A percentile compares a stretch with the other conserved stretches of the same genome.
Conservation (phyloP, 2,888 invertebrate species). For the Oxytorus armatus region DNA sequence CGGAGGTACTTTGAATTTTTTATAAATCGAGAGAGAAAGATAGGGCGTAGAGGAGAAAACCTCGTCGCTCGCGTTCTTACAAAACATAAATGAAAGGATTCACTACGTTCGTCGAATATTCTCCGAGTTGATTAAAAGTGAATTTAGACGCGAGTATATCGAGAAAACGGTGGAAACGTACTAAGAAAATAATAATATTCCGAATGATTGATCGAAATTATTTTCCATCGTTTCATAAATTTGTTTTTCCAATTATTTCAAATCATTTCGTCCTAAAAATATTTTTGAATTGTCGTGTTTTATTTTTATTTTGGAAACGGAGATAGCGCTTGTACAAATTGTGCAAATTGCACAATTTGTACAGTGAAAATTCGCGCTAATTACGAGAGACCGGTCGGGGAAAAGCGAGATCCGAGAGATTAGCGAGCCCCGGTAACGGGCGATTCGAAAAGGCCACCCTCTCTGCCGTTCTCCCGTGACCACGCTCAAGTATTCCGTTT, state of each 20-base stretch:
- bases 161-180: too few species aligned
- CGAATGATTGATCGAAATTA: too few species aligned
- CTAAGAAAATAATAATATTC: too few species aligned
- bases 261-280: too few species aligned
- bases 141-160: neutral
- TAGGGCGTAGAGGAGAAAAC: conserved; percentile 51
- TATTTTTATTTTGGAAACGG: neutral
- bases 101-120: conserved; percentile 24
- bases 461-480: conserved; percentile 42
- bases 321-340: neutral
- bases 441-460: conserved; percentile 64
- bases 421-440: conserved; percentile 65
- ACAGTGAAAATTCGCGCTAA: conserved; percentile 67
- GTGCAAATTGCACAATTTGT: neutral
- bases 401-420: conserved; percentile 62
- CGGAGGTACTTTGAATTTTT: conserved; percentile 76
- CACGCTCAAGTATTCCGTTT: conserved; percentile 77
- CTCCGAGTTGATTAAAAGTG: conserved; percentile 1
- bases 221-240: too few species aligned
- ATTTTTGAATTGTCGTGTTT: too few species aligned
- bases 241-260: too few species aligned
- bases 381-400: conserved; percentile 56
- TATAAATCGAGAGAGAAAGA: conserved; percentile 67
- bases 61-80: conserved; percentile 23
- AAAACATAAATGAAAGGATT: conserved; percentile 28